Conservation (phyloP, 2,113 vertebrate genomes). For the Megaceryle torquata region DNA sequence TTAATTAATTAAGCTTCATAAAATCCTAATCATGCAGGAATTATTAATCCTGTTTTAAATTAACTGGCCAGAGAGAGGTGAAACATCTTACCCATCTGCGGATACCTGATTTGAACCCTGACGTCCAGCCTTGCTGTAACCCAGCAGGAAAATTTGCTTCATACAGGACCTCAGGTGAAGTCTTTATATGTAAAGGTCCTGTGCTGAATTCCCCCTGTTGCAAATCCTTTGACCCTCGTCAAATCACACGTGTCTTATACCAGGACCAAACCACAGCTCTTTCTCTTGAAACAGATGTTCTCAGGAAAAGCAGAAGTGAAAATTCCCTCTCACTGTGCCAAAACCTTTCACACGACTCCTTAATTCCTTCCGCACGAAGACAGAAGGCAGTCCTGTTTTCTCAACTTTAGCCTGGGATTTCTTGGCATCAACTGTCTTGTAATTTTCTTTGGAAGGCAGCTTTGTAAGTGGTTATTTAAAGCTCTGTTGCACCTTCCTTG, state of each 20-base stretch:
- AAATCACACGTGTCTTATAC: accelerated
- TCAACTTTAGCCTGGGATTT: background rate
- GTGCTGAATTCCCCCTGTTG: background rate
- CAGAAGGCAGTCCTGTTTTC: conserved; percentile 6
- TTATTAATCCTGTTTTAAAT: conserved; percentile 67
- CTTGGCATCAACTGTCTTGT: background rate
- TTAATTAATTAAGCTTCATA: conserved; percentile 67
- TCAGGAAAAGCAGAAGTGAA: background rate
- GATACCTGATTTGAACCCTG: conserved; percentile 47
- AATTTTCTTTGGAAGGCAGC: background rate
- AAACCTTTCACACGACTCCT: background rate
- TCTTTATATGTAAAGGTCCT: background rate
- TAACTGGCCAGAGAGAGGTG: conserved; percentile 57
- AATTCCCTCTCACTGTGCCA: conserved; percentile 22
- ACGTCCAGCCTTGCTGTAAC: background rate
- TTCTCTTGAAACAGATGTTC: background rate
- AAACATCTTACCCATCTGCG: background rate
- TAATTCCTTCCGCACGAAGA: background rate
- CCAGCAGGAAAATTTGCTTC: background rate
- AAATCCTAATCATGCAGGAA: conserved; percentile 57
- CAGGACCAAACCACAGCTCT: background rate
- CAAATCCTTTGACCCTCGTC: background rate
- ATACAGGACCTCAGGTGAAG: background rate
- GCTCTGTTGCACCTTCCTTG: conserved; percentile 18
- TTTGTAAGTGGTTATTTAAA: conserved; percentile 42